phyloP scores from a whole-genome alignment of 2,797 vertebrate genomes.

The Naso thynnoides region DNA sequence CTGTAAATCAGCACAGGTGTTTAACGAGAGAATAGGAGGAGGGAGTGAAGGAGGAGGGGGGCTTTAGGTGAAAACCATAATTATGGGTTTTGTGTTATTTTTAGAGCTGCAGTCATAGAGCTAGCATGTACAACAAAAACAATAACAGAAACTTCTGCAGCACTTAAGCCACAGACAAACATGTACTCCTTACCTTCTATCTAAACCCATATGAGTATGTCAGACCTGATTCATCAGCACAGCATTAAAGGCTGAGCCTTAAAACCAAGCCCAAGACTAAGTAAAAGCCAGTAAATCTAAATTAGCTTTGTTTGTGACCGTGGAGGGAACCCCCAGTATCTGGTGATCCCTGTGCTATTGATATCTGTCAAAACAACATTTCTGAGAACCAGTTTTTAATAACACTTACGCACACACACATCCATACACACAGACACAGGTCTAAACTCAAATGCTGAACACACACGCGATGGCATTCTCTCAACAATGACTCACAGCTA shows the following conservation, averaged over 20 bases:
- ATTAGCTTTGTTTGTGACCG: conserved; percentile 36
- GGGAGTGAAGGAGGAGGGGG: conserved; percentile 45
- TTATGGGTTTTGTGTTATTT: conserved; percentile 77
- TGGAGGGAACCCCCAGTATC: conserved; percentile 70
- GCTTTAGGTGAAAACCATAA: conserved; percentile 73
- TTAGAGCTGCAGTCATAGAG: conserved; percentile 67
- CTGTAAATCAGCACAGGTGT: conserved; percentile 66
- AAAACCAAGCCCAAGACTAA: conserved; percentile 37
- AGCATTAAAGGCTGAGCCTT: conserved; percentile 15
- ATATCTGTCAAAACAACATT: conserved; percentile 77
- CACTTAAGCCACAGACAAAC: conserved; percentile 60
- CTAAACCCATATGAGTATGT: conserved; percentile 52
- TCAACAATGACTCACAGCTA: conserved; percentile 78
- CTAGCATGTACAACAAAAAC: conserved; percentile 62
- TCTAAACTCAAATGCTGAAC: conserved; percentile 58
- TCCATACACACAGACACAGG: conserved; percentile 32
- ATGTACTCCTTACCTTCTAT: conserved; percentile 33
- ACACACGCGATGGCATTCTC: conserved; percentile 78
- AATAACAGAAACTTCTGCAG: conserved; percentile 69
- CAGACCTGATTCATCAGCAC: conserved; percentile 49
- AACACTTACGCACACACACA: conserved; percentile 32
- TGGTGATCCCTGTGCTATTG: conserved; percentile 68
- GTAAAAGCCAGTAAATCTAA: conserved; percentile 48
- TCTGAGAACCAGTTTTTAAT: conserved; percentile 72
- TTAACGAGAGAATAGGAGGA: conserved; percentile 54